Base-by-base conservation (phyloP, 2,113 vertebrate genomes). In the Quiscalus mexicanus region DNA sequence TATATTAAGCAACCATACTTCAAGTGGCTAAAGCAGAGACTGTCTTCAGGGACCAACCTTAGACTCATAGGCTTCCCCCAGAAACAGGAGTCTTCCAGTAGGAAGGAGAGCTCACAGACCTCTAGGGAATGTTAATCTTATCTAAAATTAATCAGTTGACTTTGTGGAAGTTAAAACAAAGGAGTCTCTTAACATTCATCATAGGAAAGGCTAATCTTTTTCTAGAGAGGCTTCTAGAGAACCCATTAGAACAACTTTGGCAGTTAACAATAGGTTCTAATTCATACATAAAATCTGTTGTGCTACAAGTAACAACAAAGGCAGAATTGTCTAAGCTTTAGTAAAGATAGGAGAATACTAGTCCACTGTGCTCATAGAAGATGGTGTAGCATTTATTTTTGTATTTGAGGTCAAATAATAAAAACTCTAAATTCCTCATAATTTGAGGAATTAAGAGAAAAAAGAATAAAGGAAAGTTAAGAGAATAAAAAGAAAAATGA, bases 1-100 rank as follows among this genome's bases (percentile, higher is more conserved):
- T 64, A 58, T 91, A 90, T 94, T 93, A 95, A 90, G 84, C 74
- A 91, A 37, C 12, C 69, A 49, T 31, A 68, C 23, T 68, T 49
- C 41, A 88, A 56, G 20, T 2, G 24, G 45, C 60, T 22, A 33
- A 53, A 53, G 47, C 24, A 60, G 22, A 69, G 7, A 15, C 24
- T 44, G 13, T 49, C n/a, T 44, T 83, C 17, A 77, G 59, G 17
- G 18, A 69, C 15, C 10, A 77, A 62, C 4, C 33, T 68, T 20
- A n/a, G 67, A 67, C 58, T 39, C 15, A 55, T 0, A 33, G 11
- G 14, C 6, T 87, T 76, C 15, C 22, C 33, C 35, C 6, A 55
- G 35, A 70, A 50, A 53, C 63, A 14, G 4, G 21, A 33, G 25
- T 39, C 8, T 41, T 22, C 28, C 10, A 41, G 8, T 10, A 84